Evolutionary conservation across 2,113 vertebrate species (phyloP).

Genomic region (Dolichotis patagonum): DNA sequence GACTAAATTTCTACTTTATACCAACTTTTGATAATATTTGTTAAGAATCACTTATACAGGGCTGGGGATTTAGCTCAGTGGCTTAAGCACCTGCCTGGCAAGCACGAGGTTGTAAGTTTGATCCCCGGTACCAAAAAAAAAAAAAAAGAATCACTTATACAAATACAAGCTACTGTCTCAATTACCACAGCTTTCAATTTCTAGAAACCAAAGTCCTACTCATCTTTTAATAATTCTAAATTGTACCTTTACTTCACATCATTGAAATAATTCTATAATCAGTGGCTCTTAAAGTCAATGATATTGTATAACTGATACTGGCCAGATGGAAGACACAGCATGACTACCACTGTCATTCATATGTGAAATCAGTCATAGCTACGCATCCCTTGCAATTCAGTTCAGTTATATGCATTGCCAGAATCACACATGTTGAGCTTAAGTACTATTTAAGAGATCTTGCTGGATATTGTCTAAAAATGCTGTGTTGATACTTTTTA

Average conservation of each 20-base stretch:
- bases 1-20: background rate
- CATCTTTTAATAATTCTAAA: background rate
- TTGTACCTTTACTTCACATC: background rate
- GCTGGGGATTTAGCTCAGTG: too few relatives aligned
- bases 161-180: too few relatives aligned
- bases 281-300: background rate
- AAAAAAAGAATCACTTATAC: too few relatives aligned
- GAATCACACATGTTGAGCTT: background rate
- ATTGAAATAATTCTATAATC: background rate
- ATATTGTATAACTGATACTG: background rate
- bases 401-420: background rate
- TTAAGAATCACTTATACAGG: too few relatives aligned
- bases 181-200: background rate
- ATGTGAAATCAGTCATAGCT: background rate
- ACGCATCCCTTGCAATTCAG: background rate
- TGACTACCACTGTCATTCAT: background rate
- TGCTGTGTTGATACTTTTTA: background rate
- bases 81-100: too few relatives aligned
- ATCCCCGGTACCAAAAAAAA: too few relatives aligned
- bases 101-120: too few relatives aligned
- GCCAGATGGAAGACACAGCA: background rate
- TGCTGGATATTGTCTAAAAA: background rate
- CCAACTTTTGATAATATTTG: background rate
- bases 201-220: constrained; percentile 15
- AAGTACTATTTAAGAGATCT: background rate